Evolutionary conservation across 2,888 invertebrate genomes (phyloP).

Genomic region (Tenthredo scrophulariae): DNA sequence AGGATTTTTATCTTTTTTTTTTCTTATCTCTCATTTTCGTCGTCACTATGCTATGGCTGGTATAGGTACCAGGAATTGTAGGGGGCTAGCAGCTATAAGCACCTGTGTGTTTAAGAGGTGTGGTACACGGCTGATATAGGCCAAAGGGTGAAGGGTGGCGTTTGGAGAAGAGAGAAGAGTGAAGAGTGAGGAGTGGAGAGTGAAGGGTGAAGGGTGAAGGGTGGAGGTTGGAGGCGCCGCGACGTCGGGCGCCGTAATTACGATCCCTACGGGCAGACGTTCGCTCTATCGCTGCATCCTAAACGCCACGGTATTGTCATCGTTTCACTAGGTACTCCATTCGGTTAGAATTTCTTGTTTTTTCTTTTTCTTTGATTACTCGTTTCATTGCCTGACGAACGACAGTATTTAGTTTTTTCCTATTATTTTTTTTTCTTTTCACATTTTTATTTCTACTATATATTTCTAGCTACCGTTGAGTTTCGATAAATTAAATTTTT

Average conservation of each 20-base stretch:
- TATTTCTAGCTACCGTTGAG: background rate
- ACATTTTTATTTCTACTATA: background rate
- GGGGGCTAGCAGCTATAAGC: background rate
- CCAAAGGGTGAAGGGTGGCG: conserved; percentile 36
- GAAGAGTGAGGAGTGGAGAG: conserved; percentile 11
- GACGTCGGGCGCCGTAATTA: conserved; percentile 51
- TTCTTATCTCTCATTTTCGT: background rate
- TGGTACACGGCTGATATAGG: conserved; percentile 42
- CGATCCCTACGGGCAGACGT: conserved; percentile 41
- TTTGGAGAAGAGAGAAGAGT: conserved; percentile 39
- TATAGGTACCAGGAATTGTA: background rate
- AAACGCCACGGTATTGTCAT: conserved; percentile 35
- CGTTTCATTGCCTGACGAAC: background rate
- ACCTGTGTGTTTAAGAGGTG: conserved; percentile 48
- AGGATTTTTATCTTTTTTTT: background rate
- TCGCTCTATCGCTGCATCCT: conserved; percentile 51
- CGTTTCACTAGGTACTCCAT: conserved; percentile 25
- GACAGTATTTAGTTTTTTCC: background rate
- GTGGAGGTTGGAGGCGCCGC: conserved; percentile 38
- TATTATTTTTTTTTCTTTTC: background rate
- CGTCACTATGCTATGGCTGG: background rate
- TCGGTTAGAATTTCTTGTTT: background rate
- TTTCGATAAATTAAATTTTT: background rate
- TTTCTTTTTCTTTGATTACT: background rate
- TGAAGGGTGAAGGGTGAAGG: background rate